Conservation (phyloP, 2,113 vertebrate genomes). For the Talpa occidentalis region DNA sequence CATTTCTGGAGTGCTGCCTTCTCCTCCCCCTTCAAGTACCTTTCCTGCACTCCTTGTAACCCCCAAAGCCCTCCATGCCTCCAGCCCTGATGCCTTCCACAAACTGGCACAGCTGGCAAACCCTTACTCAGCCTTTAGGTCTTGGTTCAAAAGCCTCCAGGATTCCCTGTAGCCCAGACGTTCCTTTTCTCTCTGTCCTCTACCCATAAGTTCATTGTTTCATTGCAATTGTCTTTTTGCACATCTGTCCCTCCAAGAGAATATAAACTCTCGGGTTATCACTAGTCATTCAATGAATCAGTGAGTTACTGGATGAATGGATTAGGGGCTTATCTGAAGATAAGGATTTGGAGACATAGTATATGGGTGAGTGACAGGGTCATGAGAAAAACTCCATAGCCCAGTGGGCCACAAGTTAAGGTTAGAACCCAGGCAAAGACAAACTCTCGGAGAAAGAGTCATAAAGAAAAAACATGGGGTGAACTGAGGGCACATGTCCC, state of each 20-base stretch:
- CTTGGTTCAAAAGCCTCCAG: background rate
- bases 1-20: background rate
- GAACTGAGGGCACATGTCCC: background rate
- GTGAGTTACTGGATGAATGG: background rate
- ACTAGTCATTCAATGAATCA: background rate
- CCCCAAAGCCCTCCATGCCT: background rate
- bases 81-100: background rate
- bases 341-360: background rate
- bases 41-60: background rate
- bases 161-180: background rate
- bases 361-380: background rate
- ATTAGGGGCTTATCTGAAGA: background rate
- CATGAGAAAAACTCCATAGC: background rate
- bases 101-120: background rate
- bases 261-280: background rate
- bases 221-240: background rate
- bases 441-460: background rate
- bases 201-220: background rate
- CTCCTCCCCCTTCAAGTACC: fast-evolving
- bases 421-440: background rate
- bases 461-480: background rate
- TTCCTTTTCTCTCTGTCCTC: background rate
- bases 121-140: background rate
- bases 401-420: background rate
- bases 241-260: background rate